Base-by-base conservation (phyloP, 2,888 invertebrate genomes). In the Harpagoxenus sublaevis region DNA sequence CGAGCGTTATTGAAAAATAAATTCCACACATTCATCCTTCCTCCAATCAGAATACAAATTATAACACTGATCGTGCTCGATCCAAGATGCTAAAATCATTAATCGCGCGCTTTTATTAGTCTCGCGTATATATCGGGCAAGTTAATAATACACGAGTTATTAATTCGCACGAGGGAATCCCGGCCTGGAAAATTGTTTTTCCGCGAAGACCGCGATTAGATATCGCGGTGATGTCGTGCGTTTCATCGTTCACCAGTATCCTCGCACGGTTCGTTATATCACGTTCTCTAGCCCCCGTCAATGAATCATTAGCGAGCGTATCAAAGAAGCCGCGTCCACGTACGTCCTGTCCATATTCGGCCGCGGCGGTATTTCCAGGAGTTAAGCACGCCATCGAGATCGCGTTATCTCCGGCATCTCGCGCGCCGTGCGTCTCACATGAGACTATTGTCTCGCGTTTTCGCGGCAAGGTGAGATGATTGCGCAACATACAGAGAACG, bases 371-470 rank as follows among this genome's bases (percentile, higher is more conserved):
- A 86, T 89, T 89, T 86, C 85, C 89, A 87, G 89, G 84, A 89
- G 88, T 87, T 86, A 77, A 15, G n/a, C 86, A 84, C 86, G 87
- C 89, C 87, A 86, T 77, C 83, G 83, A 90, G 91, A 91, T 92
- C 90, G 89, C 88, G 87, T 91, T 91, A 93, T 93, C 91, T 93
- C 88, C 87, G 87, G 73, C 90, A 92, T 92, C 92, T 91, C 90
- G 88, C 89, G 89, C 89, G 42, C 42, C 15, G 31, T 3, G 31
- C 91, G 92, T 92, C 91, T 93, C 93, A 91, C 92, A 90, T 92
- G 92, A 92, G 90, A 91, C 93, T 91, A 93, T 94, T 94, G 93
- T 94, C 93, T 94, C 90, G 89, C 91, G 91, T 92, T 93, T 81
- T 93, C 92, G 91, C 91, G 91, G 94, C 94, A 93, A 94, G 93